Conservation (phyloP, 1,140 invertebrate genomes). For the Galendromus occidentalis region DNA sequence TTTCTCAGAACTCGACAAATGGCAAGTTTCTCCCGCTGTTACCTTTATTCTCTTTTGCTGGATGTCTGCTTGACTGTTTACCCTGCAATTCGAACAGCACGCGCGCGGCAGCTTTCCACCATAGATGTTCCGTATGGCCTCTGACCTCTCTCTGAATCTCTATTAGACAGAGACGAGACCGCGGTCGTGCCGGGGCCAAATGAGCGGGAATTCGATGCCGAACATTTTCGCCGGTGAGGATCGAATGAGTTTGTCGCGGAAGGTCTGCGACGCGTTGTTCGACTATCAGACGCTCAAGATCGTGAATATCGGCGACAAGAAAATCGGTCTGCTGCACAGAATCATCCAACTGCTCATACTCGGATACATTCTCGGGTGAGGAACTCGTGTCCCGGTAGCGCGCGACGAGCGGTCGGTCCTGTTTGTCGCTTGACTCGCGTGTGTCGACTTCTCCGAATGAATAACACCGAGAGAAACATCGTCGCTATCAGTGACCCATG, state of each 20-base stretch:
- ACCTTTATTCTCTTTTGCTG: not conserved
- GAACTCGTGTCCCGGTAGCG: too few species aligned
- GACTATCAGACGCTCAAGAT: conserved; percentile 36
- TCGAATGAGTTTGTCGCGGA: not conserved
- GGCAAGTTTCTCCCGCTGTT: too few species aligned
- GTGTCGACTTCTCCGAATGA: too few species aligned
- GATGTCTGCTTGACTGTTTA: not conserved
- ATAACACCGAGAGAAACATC: too few species aligned
- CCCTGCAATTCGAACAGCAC: not conserved
- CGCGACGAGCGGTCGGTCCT: too few species aligned
- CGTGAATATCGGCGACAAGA: conserved; percentile 33
- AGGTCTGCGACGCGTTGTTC: conserved; percentile 22
- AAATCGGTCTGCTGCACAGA: conserved; percentile 32
- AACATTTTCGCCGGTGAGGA: not conserved
- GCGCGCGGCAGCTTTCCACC: not conserved
- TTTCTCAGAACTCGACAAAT: not conserved
- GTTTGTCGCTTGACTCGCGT: too few species aligned
- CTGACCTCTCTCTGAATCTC: not conserved
- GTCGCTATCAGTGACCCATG: too few species aligned
- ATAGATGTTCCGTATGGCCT: not conserved
- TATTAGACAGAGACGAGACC: not conserved
- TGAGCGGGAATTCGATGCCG: not conserved
- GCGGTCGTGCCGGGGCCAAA: not conserved
- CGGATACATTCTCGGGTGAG: conserved; percentile 32
- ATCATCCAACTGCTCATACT: conserved; percentile 32